Evolutionary conservation across 2,797 vertebrate species (phyloP).

Genomic region (Spinus pinus): DNA sequence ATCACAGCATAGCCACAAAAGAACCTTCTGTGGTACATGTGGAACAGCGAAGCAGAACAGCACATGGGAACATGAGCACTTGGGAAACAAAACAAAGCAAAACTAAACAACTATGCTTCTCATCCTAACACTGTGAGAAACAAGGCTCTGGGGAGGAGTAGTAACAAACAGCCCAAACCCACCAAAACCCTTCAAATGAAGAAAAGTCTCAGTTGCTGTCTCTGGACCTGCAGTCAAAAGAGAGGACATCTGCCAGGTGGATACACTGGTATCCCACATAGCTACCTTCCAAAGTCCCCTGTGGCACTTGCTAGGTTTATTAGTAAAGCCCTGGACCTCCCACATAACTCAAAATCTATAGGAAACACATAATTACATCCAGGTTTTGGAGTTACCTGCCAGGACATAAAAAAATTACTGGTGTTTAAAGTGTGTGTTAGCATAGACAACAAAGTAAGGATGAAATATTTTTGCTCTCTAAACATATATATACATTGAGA

Average conservation of each 20-base stretch:
- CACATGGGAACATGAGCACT: not conserved
- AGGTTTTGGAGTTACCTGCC: not conserved
- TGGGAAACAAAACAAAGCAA: not conserved
- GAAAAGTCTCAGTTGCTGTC: not conserved
- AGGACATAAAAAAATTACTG: not conserved
- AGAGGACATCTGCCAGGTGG: not conserved
- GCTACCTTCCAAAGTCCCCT: not conserved
- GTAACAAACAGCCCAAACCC: not conserved
- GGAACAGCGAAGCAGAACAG: not conserved
- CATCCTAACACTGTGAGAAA: not conserved
- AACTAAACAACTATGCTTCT: not conserved
- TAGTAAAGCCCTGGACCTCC: not conserved
- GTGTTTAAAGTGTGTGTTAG: not conserved
- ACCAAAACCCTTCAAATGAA: not conserved
- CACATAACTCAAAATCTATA: not conserved
- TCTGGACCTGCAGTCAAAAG: not conserved
- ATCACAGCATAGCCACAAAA: not conserved
- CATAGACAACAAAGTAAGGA: not conserved
- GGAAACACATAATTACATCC: not conserved
- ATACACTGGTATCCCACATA: not conserved
- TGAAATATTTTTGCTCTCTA: not conserved
- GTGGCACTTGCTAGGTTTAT: not conserved
- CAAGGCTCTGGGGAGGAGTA: not conserved
- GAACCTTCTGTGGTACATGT: rapidly evolving
- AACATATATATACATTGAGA: not conserved